Evolutionary conservation across 30 jellyfish, hydroid and myxozoan species (phyloP), one percentile per base, ranked within the genome.

Genomic region (Hydractinia symbiolongicarpus): DNA sequence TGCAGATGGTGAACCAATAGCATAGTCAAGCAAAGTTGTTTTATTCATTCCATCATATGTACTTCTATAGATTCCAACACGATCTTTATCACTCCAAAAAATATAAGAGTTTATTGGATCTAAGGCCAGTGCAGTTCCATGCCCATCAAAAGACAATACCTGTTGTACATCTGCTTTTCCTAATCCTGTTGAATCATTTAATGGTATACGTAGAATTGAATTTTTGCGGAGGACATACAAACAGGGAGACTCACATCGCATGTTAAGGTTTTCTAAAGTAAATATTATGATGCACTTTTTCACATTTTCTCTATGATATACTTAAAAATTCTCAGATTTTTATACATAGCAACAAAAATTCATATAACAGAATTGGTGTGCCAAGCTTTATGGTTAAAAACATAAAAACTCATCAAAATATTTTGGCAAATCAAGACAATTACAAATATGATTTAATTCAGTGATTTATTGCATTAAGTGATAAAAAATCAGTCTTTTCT

Each of bases 1-100:
- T 54, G 95, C 98, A 21, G 77, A 81, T 57, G 87, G 70, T 19
- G 69, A 70, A 50, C 92, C 85, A 54, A 83, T 79, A 20, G 89
- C 95, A 76, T 86, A 82, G 50, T 82, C 71, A 5, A 91, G 54
- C 57, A 91, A 50, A 71, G 50, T 77, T 51, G 62, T 62, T 13
- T 54, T 73, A 11, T 69, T 69, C 6, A 84, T 9, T 11, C 73
- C 87, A 61, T 62, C 53, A 5, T 61, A 51, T 21, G 66, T 16
- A 52, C 66, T 30, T 51, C 74, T 64, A 44, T 30, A 15, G 66
- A 79, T 79, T 19, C 11, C n/a, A 64, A 51, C 19, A 7, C 40
- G 19, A 51, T 64, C 19, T 4, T 58, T 53, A 50, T 61, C 5
- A 51, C 14, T 11, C 17, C 64, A 20, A 61, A 30, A 67, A 5